Percentiles rank a stretch among this genome's conserved stretches.
phyloP scores from a whole-genome alignment of 1,140 invertebrate species.

The Brachionus rubens region DNA sequence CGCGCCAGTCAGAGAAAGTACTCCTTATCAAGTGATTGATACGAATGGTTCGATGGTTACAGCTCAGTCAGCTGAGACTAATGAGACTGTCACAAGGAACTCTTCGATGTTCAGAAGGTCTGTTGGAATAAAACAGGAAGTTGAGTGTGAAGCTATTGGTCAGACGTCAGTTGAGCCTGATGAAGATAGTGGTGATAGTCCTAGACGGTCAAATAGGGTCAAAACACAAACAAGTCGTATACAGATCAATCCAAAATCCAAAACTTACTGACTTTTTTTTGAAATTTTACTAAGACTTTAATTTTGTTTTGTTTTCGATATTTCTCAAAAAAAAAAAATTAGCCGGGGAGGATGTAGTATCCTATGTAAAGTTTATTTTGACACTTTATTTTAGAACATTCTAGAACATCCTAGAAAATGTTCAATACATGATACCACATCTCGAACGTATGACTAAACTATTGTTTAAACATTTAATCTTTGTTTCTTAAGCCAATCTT shows the following conservation, averaged over 20 bases:
- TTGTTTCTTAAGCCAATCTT: too few species aligned
- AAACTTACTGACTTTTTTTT: constrained; percentile 5
- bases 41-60: constrained; percentile 6
- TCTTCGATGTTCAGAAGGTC: neutral
- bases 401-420: too few species aligned
- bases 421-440: too few species aligned
- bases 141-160: neutral
- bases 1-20: neutral
- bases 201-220: neutral
- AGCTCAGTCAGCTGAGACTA: neutral
- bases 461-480: too few species aligned
- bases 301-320: neutral
- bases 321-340: neutral
- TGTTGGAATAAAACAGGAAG: neutral
- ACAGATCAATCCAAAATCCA: neutral
- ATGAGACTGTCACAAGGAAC: neutral
- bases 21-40: neutral
- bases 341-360: constrained; percentile 1
- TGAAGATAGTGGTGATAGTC: neutral
- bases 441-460: too few species aligned
- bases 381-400: too few species aligned
- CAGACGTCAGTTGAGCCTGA: neutral
- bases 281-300: neutral
- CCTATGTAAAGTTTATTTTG: constrained; percentile 7
- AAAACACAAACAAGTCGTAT: neutral